Evolutionary conservation across 2,888 invertebrate genomes (phyloP), one percentile per base, ranked within the genome.

Genomic region (Bombylius major): DNA sequence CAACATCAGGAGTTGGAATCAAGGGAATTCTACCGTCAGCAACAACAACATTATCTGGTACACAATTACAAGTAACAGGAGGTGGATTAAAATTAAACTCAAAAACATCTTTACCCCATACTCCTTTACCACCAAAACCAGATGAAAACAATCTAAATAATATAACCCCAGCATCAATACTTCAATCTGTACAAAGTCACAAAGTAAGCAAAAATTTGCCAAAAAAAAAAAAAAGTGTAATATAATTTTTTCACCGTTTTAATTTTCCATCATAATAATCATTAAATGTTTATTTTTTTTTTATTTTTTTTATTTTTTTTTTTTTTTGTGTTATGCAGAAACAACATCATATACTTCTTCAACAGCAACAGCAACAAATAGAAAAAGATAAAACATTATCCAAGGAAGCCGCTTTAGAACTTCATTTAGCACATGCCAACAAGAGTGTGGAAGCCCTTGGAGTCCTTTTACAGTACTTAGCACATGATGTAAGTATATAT

Each of bases 401-500:
- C 62, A 66, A 67, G 62, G 63, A 62, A 62, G 62, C 51, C 60
- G 59, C 57, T 62, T 62, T 59, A 64, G 64, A 66, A 66, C 65
- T 65, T 61, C 64, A 65, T 42, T 53, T 59, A 55, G 50, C 53
- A 34, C 58, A 60, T 53, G 59, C 61, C 53, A 78, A 84, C 51
- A 82, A 82, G 64, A 85, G 87, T 56, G 82, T 89, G 54, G 87
- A 92, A 73, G 93, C 90, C 47, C 80, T 94, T 66, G 86, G 89
- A 59, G 83, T 89, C 62, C 81, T 92, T 61, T 83, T 93, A 63
- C 87, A 91, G 72, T 89, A 92, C 76, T 80, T 93, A 69, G 87
- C 87, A 65, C 82, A 82, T 71, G 81, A 83, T 72, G 86, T 86
- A 73, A 81, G 82, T 79, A 62, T 52, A 47, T 23, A 23, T 23